Percentiles rank a stretch among this genome's conserved stretches.
Conservation (phyloP, 2,797 vertebrate genomes). For the Crenichthys baileyi region DNA sequence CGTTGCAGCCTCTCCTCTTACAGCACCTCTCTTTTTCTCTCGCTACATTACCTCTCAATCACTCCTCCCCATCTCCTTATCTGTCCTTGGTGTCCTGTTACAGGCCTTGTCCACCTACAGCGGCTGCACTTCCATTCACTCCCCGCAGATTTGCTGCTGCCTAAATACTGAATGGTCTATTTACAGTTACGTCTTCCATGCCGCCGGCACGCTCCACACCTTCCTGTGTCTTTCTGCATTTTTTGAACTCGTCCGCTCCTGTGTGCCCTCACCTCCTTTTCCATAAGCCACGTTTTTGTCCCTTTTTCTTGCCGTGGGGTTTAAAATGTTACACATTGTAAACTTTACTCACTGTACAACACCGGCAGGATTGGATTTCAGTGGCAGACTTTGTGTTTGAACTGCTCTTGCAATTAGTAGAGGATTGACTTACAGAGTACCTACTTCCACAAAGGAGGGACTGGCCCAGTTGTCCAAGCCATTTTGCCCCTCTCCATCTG, state of each 20-base stretch:
- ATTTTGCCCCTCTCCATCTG: slow-evolving; percentile 79
- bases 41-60: slow-evolving; percentile 59
- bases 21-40: slow-evolving; percentile 33
- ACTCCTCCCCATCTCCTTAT: slow-evolving; percentile 60
- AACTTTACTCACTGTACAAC: slow-evolving; percentile 76
- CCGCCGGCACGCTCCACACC: slow-evolving; percentile 17
- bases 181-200: slow-evolving; percentile 45
- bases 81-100: slow-evolving; percentile 65
- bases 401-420: slow-evolving; percentile 81
- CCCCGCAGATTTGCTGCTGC: slow-evolving; percentile 20
- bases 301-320: slow-evolving; percentile 48
- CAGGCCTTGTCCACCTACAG: slow-evolving; percentile 50
- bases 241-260: slow-evolving; percentile 9
- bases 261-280: slow-evolving; percentile 14
- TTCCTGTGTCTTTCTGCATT: slow-evolving; percentile 20
- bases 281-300: slow-evolving; percentile 48
- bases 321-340: slow-evolving; percentile 79
- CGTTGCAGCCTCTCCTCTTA: slow-evolving; percentile 57
- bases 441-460: slow-evolving; percentile 74
- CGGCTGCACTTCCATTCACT: slow-evolving; percentile 62
- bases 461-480: slow-evolving; percentile 54
- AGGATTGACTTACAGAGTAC: slow-evolving; percentile 82
- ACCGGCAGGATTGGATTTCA: slow-evolving; percentile 75
- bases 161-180: slow-evolving; percentile 62
- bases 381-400: slow-evolving; percentile 81